Evolutionary conservation across 2,113 vertebrate species (phyloP), one percentile per base, ranked within the genome.

Genomic region (Embiotoca jacksoni): DNA sequence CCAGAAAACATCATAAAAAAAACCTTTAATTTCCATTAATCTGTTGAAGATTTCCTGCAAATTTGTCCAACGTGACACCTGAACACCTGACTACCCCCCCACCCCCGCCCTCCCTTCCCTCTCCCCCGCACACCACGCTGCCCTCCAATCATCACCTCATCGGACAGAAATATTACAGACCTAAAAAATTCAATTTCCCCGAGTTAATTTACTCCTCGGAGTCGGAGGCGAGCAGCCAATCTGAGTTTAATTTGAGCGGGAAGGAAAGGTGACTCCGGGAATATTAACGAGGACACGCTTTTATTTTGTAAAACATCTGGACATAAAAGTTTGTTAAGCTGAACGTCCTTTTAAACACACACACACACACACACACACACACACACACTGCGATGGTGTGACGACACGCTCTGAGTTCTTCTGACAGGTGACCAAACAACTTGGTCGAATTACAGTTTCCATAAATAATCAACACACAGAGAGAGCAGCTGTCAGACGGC

Each of bases 151-250:
- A 23, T 56, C 75, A 49, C 1, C 84, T 23, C 39, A 64, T 76
- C 49, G 36, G 54, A 64, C 64, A 32, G 58, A 81, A 87, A 75
- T 72, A 58, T 72, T 74, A 55, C 67, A 74, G 39, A 64, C 11
- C 52, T 57, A 30, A 72, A 75, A 79, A 84, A 84, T 65, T 72
- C 72, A 60, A 82, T 82, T 85, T 82, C 64, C 78, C 32, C 0
- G 1, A 77, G 79, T 85, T 82, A 72, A 85, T 85, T 76, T 69
- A 58, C 50, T 79, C 3, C 74, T 74, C 46, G 15, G 2, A 44
- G 82, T 67, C 44, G 77, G 56, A 35, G 59, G 55, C 14, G 37
- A 65, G 73, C 63, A 5, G 23, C 66, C 71, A 68, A 68, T 75
- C 66, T 60, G 67, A 81, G 60, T 81, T 78, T 81, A 71, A 81